Conservation (phyloP, 2,113 vertebrate species). For the Lethenteron reissneri region DNA sequence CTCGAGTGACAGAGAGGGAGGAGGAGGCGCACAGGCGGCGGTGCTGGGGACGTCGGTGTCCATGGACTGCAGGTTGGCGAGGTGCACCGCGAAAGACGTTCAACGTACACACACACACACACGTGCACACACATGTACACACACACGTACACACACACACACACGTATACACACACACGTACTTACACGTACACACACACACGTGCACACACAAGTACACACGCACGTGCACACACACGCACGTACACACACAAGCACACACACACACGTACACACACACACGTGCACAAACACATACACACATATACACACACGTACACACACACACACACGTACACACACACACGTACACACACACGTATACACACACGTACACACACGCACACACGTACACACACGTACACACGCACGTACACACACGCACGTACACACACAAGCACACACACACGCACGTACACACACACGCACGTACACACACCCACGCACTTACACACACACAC, state of each 20-base stretch:
- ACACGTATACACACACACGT: background rate
- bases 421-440: background rate
- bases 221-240: background rate
- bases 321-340: background rate
- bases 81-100: too few species aligned
- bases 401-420: background rate
- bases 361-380: slow-evolving; percentile 1
- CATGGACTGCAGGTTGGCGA: too few species aligned
- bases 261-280: background rate
- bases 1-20: too few species aligned
- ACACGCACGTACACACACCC: background rate
- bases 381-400: background rate
- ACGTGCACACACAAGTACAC: background rate
- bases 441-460: background rate
- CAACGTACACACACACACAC: too few species aligned
- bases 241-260: background rate
- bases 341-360: background rate
- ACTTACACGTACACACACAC: background rate
- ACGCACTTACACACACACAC: background rate
- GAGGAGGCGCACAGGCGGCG: too few species aligned
- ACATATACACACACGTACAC: background rate
- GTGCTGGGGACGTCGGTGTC: too few species aligned
- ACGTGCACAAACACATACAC: background rate
- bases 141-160: background rate
- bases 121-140: too few species aligned